These are phyloP conservation scores for Chelonus formosanus DNA, from an alignment of 2,888 invertebrate genomes.

Conservation along the genomic window DNA sequence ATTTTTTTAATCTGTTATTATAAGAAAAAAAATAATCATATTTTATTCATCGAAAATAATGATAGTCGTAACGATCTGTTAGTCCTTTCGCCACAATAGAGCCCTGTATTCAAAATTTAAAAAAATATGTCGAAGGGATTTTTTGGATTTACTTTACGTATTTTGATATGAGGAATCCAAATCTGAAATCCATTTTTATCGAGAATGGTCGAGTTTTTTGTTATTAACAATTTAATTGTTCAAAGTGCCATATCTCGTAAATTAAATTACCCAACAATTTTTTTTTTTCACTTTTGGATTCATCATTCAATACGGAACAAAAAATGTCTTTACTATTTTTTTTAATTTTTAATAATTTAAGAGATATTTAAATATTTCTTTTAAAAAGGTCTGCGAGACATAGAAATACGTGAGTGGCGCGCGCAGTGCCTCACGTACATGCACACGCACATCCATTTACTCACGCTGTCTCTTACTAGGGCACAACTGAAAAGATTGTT, in stretches of 20 bases:
- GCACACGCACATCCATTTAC: not conserved
- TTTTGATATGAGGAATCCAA: no score
- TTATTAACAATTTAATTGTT: constrained; percentile 7
- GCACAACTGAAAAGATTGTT: not conserved
- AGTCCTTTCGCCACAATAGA: constrained; percentile 2
- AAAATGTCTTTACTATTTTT: not conserved
- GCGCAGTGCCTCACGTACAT: not conserved
- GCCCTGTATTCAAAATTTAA: not conserved
- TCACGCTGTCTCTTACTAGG: not conserved
- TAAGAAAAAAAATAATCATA: no score
- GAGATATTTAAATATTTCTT: constrained; percentile 2
- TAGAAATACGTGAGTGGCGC: constrained; percentile 2
- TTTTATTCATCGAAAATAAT: no score
- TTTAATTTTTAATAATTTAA: not conserved
- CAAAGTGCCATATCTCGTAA: not conserved
- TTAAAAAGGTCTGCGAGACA: not conserved
- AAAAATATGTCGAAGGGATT: not conserved
- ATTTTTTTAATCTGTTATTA: no score
- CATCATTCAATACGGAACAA: not conserved
- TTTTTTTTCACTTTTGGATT: not conserved
- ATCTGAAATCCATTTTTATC: not conserved
- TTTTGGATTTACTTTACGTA: not conserved
- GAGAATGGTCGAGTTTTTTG: not conserved
- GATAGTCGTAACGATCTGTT: not conserved
- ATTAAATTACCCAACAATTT: not conserved